Evolutionary conservation across 2,113 vertebrate species (phyloP), one percentile per base, ranked within the genome.

Genomic region (Anhinga anhinga): DNA sequence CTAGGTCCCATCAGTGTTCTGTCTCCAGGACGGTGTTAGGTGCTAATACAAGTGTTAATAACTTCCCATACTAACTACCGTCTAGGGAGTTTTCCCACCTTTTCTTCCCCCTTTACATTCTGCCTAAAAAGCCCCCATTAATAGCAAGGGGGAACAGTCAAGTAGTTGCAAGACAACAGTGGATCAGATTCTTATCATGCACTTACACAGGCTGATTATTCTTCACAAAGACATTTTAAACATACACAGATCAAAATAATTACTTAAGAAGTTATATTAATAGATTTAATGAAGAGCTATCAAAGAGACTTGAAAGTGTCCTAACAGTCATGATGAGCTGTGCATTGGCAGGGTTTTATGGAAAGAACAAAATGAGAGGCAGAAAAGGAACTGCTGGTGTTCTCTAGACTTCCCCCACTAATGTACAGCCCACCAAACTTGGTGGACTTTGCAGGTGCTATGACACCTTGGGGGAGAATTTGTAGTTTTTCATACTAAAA

Each of bases 171-270:
- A 84, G 91, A 86, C 83, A 86, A 70, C 50, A 79, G 67, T 5
- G 58, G 70, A 92, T 93, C 53, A 91, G 55, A 65, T 71, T 78
- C 71, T 93, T 13, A 14, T 67, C 61, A 89, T 70, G 66, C 49
- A 44, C 62, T 94, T 88, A 49, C 67, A 95, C 70, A 87, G 62
- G 65, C 52, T 80, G 63, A 74, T n/a, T 90, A 5, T 82, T 90
- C 93, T 79, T 83, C 82, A 50, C 42, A 95, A 88, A 92, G 93
- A 59, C 53, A 91, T 94, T 96, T 95, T 72, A 96, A 65, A 88
- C 49, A 72, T 7, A 74, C 8, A 81, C 19, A 91, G 79, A 91
- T 95, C 73, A 93, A 96, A 97, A 90, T 88, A 96, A 82, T 91
- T 93, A 91, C 50, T 72, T 88, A 30, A 78, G 42, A 91, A 67